Evolutionary conservation across 2,888 invertebrate genomes (phyloP).

Genomic region (Myathropa florea): DNA sequence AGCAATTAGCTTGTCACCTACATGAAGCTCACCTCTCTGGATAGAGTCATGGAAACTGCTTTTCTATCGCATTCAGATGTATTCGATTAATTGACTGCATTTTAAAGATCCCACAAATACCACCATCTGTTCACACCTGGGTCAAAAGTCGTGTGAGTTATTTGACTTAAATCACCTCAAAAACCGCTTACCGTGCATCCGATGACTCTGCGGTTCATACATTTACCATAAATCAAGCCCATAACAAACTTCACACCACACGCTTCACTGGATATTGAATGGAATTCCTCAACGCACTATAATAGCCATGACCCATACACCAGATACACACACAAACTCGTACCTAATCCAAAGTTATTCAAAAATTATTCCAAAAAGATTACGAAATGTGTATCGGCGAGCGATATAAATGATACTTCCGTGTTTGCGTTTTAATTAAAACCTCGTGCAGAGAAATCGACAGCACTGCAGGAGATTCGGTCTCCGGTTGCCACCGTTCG

Average conservation of each 20-base stretch:
- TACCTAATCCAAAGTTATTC: not conserved
- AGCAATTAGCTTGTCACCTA: not conserved
- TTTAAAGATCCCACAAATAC: not conserved
- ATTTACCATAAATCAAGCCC: not conserved
- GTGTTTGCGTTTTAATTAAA: slow-evolving; percentile 50
- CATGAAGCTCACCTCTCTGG: not conserved
- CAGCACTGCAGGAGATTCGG: not conserved
- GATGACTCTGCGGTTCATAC: not conserved
- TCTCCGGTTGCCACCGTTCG: not conserved
- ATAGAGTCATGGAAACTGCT: too few species aligned
- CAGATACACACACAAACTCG: not conserved
- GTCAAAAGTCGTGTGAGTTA: not conserved
- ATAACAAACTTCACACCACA: slow-evolving; percentile 2
- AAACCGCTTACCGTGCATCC: not conserved
- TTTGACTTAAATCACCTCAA: not conserved
- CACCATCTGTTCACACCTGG: not conserved
- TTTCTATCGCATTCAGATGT: not conserved
- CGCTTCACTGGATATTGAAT: slow-evolving; percentile 1
- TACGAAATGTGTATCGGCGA: slow-evolving; percentile 29
- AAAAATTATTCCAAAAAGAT: slow-evolving; percentile 27
- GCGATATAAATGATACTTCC: slow-evolving; percentile 31
- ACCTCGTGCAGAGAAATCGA: slow-evolving; percentile 45
- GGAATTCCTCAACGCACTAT: not conserved
- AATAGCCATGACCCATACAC: not conserved
- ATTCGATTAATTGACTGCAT: not conserved